Conservation (phyloP, 2,113 vertebrate genomes). For the Rhombomys opimus region DNA sequence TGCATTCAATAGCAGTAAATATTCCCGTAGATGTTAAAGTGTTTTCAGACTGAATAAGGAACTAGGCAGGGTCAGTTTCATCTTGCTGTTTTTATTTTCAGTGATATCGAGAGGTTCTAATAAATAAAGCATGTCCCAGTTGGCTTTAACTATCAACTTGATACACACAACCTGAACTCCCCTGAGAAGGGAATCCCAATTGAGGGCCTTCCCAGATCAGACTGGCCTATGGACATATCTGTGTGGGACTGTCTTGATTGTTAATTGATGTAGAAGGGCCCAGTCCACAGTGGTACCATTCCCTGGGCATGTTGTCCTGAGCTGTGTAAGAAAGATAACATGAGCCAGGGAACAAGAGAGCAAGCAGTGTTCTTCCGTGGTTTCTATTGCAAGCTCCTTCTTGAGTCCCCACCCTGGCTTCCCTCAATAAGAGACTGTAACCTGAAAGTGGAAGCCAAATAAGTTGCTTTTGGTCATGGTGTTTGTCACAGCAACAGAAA, state of each 20-base stretch:
- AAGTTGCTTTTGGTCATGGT: background rate
- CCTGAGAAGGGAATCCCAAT: background rate
- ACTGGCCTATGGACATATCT: background rate
- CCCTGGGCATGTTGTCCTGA: background rate
- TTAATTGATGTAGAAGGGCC: background rate
- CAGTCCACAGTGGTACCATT: background rate
- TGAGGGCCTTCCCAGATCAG: background rate
- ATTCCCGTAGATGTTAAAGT: constrained; percentile 16
- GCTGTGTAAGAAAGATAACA: background rate
- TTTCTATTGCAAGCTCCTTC: background rate
- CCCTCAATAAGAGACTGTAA: background rate
- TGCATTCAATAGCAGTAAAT: constrained; percentile 2
- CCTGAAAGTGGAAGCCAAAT: background rate
- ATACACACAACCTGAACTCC: background rate
- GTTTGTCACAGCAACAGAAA: background rate
- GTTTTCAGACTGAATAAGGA: constrained; percentile 37
- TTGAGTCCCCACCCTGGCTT: background rate
- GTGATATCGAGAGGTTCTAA: background rate
- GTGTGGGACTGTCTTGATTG: background rate
- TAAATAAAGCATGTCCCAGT: background rate
- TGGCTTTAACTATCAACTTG: background rate
- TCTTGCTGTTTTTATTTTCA: constrained; percentile 1
- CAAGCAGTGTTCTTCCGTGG: background rate
- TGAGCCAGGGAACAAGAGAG: background rate
- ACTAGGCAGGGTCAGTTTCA: background rate